phyloP scores from a whole-genome alignment of 37 sponge, comb jelly and placozoan species.

The Chondrosia reniformis region DNA sequence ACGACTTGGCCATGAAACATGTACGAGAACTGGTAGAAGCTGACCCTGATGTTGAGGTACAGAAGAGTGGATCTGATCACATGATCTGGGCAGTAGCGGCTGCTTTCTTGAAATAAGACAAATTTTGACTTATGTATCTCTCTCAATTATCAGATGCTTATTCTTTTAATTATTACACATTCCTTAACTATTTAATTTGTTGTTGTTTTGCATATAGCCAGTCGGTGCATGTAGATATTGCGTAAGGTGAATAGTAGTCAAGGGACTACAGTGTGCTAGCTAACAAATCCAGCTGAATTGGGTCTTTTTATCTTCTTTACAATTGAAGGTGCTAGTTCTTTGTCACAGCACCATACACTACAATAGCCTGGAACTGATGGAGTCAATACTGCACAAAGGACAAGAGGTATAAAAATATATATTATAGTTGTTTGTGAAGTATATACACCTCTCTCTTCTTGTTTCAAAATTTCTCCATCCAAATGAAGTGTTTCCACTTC shows the following conservation, averaged over 20 bases:
- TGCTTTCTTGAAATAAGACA: slow-evolving; percentile 82
- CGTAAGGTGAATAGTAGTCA: no score
- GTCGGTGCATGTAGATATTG: no score
- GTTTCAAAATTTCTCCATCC: no score
- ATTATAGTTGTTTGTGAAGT: no score
- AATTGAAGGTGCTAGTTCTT: slow-evolving; percentile 32
- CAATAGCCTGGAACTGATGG: slow-evolving; percentile 77
- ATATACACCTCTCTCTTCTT: no score
- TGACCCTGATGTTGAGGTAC: slow-evolving; percentile 90
- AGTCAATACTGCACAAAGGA: slow-evolving; percentile 32
- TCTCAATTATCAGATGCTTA: background rate
- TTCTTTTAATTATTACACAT: no score
- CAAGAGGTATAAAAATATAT: background rate
- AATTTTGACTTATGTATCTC: background rate
- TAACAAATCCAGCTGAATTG: background rate
- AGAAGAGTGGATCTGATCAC: slow-evolving; percentile 69
- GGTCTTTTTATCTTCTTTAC: slow-evolving; percentile 1
- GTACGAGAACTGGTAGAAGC: slow-evolving; percentile 85
- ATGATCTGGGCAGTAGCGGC: slow-evolving; percentile 92
- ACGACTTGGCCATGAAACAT: slow-evolving; percentile 96
- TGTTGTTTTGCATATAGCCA: background rate
- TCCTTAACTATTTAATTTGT: background rate
- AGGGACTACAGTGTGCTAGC: background rate
- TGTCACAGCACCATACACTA: slow-evolving; percentile 87
- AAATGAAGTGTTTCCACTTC: no score